These are phyloP conservation scores for Apostichopus japonicus DNA, from an alignment of 35 echinoderm and acorn worm genomes.

Conservation along the genomic window DNA sequence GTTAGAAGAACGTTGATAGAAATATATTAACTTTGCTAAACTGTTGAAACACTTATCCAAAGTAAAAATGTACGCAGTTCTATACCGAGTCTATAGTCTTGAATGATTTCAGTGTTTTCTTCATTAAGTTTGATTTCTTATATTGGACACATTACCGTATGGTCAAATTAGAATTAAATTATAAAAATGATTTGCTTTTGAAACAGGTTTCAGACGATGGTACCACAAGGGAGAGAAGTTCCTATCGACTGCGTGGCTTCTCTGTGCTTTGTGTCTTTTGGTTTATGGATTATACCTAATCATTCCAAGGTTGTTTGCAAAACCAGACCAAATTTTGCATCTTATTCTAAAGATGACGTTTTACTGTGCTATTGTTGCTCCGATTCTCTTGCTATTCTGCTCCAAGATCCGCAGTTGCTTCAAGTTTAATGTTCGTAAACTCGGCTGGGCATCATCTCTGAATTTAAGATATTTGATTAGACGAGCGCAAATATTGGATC, in stretches of 20 bases:
- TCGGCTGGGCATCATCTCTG: neutral
- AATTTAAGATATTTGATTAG: neutral
- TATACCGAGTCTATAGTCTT: too few relatives aligned
- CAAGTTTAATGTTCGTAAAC: neutral
- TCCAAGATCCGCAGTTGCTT: conserved; percentile 6
- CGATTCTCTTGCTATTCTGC: neutral
- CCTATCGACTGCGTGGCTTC: neutral
- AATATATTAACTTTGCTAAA: too few relatives aligned
- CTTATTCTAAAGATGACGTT: neutral
- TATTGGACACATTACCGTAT: too few relatives aligned
- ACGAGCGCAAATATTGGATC: neutral
- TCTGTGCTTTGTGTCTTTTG: neutral
- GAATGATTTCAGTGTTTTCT: too few relatives aligned
- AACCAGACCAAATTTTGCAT: neutral
- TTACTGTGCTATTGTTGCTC: neutral
- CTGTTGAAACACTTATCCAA: too few relatives aligned
- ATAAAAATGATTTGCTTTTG: neutral
- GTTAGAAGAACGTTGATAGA: too few relatives aligned
- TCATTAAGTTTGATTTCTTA: too few relatives aligned
- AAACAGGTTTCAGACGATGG: neutral
- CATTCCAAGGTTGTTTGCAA: neutral
- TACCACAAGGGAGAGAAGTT: neutral
- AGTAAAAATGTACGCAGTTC: too few relatives aligned
- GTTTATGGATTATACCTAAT: neutral
- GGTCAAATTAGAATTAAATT: too few relatives aligned